These are phyloP conservation scores for Callaeas wilsoni DNA, from an alignment of 2,113 vertebrate genomes.

Conservation along the genomic window DNA sequence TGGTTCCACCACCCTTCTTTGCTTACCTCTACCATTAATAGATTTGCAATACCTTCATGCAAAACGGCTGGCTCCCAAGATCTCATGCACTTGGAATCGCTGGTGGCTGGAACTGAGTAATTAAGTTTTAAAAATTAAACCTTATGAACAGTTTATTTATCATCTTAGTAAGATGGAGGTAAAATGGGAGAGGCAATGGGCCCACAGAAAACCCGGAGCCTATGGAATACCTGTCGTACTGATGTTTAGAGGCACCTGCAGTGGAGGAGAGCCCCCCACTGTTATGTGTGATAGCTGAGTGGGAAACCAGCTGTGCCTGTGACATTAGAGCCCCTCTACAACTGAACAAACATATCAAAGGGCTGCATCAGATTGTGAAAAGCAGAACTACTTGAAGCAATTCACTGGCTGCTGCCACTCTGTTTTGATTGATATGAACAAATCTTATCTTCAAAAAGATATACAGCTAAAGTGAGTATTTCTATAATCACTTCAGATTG, in stretches of 20 bases:
- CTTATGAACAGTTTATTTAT: not conserved
- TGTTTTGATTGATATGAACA: slow-evolving; percentile 29
- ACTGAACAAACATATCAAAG: not conserved
- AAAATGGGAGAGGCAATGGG: not conserved
- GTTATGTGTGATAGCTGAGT: not conserved
- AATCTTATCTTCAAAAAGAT: slow-evolving; percentile 49
- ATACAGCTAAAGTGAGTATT: slow-evolving; percentile 11
- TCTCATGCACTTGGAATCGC: not conserved
- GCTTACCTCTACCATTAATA: not conserved
- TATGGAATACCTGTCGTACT: not conserved
- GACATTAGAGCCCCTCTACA: not conserved
- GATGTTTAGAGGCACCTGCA: not conserved
- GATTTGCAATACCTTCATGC: not conserved
- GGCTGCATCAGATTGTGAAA: not conserved
- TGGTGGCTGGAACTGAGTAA: not conserved
- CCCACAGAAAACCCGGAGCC: not conserved
- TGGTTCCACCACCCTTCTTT: not conserved
- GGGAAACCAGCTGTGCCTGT: not conserved
- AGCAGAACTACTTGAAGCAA: slow-evolving; percentile 6
- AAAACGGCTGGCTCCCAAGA: not conserved
- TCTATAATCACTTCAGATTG: slow-evolving; percentile 29
- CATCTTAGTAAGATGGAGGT: not conserved
- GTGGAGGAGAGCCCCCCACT: not conserved
- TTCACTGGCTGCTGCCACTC: slow-evolving; percentile 9
- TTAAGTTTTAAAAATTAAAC: not conserved